phyloP scores from a whole-genome alignment of 2,888 invertebrate genomes.

The Parochlus steinenii region DNA sequence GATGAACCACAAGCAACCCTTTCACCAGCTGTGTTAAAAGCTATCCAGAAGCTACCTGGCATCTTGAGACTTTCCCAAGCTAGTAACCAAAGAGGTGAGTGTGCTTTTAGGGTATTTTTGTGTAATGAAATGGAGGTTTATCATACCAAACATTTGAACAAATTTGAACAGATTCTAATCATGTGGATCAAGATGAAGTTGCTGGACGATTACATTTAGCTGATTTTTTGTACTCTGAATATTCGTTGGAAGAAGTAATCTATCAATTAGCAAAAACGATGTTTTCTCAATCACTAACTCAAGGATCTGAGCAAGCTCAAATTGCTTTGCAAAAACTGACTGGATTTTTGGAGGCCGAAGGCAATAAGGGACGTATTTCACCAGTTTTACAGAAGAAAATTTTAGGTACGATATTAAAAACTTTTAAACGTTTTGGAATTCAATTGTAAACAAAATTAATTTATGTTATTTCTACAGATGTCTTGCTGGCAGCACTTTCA shows the following conservation, averaged over 20 bases:
- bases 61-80: conserved; percentile 25
- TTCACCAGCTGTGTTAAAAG: conserved; percentile 18
- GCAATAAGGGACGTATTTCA: conserved; percentile 55
- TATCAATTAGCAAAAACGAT: conserved; percentile 68
- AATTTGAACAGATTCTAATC: conserved; percentile 19
- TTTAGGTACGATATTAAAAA: conserved; percentile 35
- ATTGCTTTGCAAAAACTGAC: conserved; percentile 57
- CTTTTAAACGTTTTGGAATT: background rate
- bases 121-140: too few species aligned
- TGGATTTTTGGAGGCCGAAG: conserved; percentile 53
- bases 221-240: conserved; percentile 56
- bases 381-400: conserved; percentile 60
- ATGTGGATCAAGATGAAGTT: conserved; percentile 46
- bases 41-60: conserved; percentile 23
- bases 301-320: conserved; percentile 51
- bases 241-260: conserved; percentile 60
- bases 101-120: too few species aligned
- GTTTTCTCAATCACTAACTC: conserved; percentile 56
- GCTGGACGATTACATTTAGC: conserved; percentile 50
- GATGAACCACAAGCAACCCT: conserved; percentile 17
- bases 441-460: conserved; percentile 7
- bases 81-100: too few species aligned
- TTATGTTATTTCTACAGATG: conserved; percentile 34
- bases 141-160: too few species aligned
- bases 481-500: conserved; percentile 55